A percentile compares a stretch with the other conserved stretches of the same genome.
Evolutionary conservation across 2,888 invertebrate genomes (phyloP).

Genomic region (Seira sanloemensis): DNA sequence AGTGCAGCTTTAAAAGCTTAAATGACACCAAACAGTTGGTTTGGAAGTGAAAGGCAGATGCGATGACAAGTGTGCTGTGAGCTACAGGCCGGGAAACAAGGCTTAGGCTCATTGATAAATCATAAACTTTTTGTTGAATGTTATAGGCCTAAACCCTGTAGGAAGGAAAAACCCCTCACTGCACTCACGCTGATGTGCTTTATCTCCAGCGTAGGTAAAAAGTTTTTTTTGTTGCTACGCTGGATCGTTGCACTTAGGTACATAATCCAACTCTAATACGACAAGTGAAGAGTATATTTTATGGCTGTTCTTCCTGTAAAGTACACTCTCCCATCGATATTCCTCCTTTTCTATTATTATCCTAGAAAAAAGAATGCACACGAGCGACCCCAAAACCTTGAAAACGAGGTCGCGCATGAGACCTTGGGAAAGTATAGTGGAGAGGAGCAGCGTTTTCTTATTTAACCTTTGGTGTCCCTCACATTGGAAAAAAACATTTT

Average conservation of each 20-base stretch:
- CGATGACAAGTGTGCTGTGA: too few species aligned
- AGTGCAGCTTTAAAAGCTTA: background rate
- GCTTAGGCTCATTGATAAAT: background rate
- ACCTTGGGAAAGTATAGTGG: constrained; percentile 17
- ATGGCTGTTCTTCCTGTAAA: too few species aligned
- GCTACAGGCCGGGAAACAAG: too few species aligned
- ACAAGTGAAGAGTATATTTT: too few species aligned
- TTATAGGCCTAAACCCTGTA: background rate
- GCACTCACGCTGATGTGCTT: background rate
- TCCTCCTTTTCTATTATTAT: background rate
- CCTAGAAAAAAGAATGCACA: constrained; percentile 51
- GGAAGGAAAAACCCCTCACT: background rate
- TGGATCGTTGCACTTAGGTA: constrained; percentile 19
- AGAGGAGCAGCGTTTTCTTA: background rate
- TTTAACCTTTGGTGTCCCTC: constrained; percentile 6
- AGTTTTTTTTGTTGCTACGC: constrained; percentile 38
- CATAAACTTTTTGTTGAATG: background rate
- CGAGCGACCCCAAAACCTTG: constrained; percentile 53
- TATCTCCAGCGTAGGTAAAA: constrained; percentile 1
- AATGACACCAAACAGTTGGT: background rate
- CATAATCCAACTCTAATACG: too few species aligned
- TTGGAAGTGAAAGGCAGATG: background rate
- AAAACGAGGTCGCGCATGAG: constrained; percentile 56
- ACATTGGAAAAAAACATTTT: constrained; percentile 7
- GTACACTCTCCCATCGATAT: too few species aligned